These are phyloP conservation scores for Rhabdomys pumilio DNA, from an alignment of 2,797 vertebrate species.

Conservation along the genomic window DNA sequence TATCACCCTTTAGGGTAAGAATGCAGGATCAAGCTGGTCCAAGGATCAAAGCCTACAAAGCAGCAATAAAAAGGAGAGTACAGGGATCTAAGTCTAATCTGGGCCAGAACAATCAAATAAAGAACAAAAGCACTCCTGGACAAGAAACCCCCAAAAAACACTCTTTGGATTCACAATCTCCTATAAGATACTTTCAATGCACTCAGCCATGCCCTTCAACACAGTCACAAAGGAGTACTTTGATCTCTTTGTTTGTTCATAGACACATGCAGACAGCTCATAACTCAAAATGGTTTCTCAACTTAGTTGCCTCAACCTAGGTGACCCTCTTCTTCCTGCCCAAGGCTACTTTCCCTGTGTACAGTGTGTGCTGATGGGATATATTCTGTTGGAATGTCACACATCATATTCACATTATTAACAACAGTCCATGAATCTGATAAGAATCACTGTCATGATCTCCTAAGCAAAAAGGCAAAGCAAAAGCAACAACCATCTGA, in stretches of 20 bases:
- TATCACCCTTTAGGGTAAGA: background rate
- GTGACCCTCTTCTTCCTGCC: background rate
- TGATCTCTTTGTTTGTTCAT: background rate
- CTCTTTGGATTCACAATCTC: background rate
- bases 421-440: too few species aligned
- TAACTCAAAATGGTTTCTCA: background rate
- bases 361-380: background rate
- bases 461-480: too few species aligned
- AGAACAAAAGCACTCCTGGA: background rate
- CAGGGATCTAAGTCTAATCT: too few species aligned
- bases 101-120: background rate
- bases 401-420: background rate
- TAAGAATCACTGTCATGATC: background rate
- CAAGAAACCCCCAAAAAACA: background rate
- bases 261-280: background rate
- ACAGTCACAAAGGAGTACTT: background rate
- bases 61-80: background rate
- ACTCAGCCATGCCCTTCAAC: background rate
- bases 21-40: background rate
- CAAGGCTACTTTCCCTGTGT: background rate
- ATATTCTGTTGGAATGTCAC: background rate
- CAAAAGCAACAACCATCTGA: too few species aligned
- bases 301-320: background rate
- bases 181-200: background rate
- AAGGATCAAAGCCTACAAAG: background rate